Base-by-base conservation (phyloP, 2,113 vertebrate species). In the Herpetotheres cachinnans region DNA sequence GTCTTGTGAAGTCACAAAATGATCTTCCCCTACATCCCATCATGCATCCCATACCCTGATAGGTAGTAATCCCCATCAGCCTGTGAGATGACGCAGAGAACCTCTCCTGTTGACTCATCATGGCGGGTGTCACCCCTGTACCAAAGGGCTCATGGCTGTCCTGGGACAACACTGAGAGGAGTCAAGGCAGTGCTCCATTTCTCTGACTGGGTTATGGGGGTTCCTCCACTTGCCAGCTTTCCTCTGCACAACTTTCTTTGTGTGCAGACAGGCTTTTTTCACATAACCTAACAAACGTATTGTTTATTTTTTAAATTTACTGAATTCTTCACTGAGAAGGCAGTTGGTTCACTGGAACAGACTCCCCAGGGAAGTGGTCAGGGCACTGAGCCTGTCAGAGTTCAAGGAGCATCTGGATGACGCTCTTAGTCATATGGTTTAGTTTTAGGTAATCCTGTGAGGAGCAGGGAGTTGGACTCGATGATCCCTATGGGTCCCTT, bases 161-260 rank as follows among this genome's bases (percentile, higher is more conserved):
- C 50, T 27, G 25, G 18, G 16, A 38, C 30, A 78, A 12, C 24
- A 9, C 27, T 18, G 50, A 63, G 17, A 69, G 16, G 34, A 47
- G 9, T 10, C 0, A 0, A 80, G 32, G 22, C 58, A 1, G 0
- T 17, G 25, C 32, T 92, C 16, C 2, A 3, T 79, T 87, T 79
- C n/a, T 71, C 61, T 92, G 27, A 7, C 20, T 52, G 65, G 15
- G 1, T 88, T 82, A 38, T 46, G 20, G 16, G 46, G 13, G 12
- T 85, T 84, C 21, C 13, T 65, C 7, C 27, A 30, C 11, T 36
- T 30, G 16, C 22, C 21, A 18, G 0, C 32, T 71, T 81, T 47
- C 18, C 12, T 40, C 65, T 74, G 34, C 3, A 1, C 5, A 73
- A 21, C 20, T 86, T 55, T 81, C 9, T 30, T 4, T 46, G 10